Evolutionary conservation across 2,888 invertebrate genomes (phyloP).

Genomic region (Creontiades dilutus): DNA sequence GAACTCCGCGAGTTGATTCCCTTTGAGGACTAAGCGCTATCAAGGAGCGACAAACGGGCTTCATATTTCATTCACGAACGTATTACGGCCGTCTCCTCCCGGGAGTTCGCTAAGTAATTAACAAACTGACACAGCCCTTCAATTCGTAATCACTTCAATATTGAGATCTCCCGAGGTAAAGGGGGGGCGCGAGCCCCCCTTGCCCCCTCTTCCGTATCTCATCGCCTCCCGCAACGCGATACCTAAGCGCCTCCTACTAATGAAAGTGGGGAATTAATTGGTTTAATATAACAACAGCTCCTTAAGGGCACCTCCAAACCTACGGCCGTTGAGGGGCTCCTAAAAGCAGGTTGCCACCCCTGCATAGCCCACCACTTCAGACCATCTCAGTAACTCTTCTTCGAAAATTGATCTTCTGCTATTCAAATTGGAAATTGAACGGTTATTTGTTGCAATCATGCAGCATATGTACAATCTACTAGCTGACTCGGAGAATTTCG

Average conservation of each 20-base stretch:
- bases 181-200: neutral
- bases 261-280: conserved; percentile 24
- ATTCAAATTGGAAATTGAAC: too few relatives aligned
- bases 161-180: conserved; percentile 9
- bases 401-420: neutral
- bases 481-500: too few relatives aligned
- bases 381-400: neutral
- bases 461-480: too few relatives aligned
- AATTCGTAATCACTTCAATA: conserved; percentile 45
- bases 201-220: too few relatives aligned
- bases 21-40: conserved; percentile 27
- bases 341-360: neutral
- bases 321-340: neutral
- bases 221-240: conserved; percentile 6
- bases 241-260: conserved; percentile 4
- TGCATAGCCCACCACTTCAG: neutral
- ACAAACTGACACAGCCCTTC: conserved; percentile 32
- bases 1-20: neutral
- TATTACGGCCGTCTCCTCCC: neutral
- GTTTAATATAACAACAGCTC: conserved; percentile 32
- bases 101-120: conserved; percentile 21
- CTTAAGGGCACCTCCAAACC: neutral
- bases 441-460: too few relatives aligned
- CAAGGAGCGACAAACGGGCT: conserved; percentile 4
- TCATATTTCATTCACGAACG: conserved; percentile 39